Percentiles rank a stretch among this genome's conserved stretches.
Conservation (phyloP, 2,113 vertebrate genomes). For the Miniopterus natalensis region DNA sequence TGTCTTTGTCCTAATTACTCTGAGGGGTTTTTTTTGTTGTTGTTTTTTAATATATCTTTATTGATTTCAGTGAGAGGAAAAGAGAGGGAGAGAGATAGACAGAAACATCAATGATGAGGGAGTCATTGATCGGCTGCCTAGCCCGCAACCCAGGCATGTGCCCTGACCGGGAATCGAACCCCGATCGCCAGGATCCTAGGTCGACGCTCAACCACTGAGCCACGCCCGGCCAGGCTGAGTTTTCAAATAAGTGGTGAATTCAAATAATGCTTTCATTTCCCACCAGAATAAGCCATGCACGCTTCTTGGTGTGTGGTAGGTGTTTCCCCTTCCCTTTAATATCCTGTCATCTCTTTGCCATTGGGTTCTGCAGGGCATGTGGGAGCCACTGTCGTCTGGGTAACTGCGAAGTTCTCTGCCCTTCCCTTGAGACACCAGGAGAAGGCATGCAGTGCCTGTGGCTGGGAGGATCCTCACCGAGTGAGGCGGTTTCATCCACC, state of each 20-base stretch:
- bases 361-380: not conserved
- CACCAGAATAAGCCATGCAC: not conserved
- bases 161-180: too few species aligned
- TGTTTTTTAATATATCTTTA: too few species aligned
- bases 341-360: not conserved
- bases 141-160: too few species aligned
- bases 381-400: not conserved
- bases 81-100: too few species aligned
- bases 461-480: not conserved
- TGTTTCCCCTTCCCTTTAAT: not conserved
- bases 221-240: not conserved
- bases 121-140: too few species aligned
- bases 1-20: not conserved
- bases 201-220: too few species aligned
- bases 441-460: not conserved
- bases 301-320: not conserved
- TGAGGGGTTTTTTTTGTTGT: not conserved
- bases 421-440: not conserved
- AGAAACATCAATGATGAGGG: too few species aligned
- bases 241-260: not conserved
- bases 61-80: too few species aligned
- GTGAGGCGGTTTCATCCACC: not conserved
- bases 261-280: not conserved
- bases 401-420: not conserved
- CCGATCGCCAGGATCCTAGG: too few species aligned